phyloP scores from a whole-genome alignment of 2,888 invertebrate species.

The Ennomos fuscantarius region DNA sequence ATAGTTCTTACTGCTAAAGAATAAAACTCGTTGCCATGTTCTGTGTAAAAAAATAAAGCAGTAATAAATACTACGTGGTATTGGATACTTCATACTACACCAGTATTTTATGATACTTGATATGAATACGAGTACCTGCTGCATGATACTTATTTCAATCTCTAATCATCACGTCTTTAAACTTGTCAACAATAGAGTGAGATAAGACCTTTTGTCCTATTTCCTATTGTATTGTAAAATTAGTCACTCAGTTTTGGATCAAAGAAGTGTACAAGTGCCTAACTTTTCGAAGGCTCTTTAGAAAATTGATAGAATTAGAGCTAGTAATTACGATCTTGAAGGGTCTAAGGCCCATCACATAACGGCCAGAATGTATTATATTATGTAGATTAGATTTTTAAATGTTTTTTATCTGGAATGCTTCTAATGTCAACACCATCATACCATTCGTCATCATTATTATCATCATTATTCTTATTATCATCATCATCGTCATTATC shows the following conservation, averaged over 20 bases:
- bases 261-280: slow-evolving; percentile 6
- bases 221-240: slow-evolving; percentile 20
- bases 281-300: slow-evolving; percentile 10
- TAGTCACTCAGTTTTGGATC: slow-evolving; percentile 12
- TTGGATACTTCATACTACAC: too few relatives aligned
- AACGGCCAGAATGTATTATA: neutral
- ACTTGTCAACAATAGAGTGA: slow-evolving; percentile 14
- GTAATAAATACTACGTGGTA: too few relatives aligned
- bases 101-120: neutral
- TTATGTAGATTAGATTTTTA: too few relatives aligned
- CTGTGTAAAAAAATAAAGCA: too few relatives aligned
- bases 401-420: too few relatives aligned
- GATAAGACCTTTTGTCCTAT: slow-evolving; percentile 18
- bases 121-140: neutral
- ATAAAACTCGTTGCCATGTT: too few relatives aligned
- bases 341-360: neutral
- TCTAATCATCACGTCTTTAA: slow-evolving; percentile 1
- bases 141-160: neutral
- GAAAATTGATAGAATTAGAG: slow-evolving; percentile 3
- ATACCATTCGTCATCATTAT: too few relatives aligned
- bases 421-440: too few relatives aligned
- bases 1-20: too few relatives aligned
- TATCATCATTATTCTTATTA: too few relatives aligned
- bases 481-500: too few relatives aligned
- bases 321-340: neutral